A percentile compares a stretch with the other conserved stretches of the same genome.
phyloP scores from a whole-genome alignment of 1,140 invertebrate genomes.

The Ruditapes philippinarum region DNA sequence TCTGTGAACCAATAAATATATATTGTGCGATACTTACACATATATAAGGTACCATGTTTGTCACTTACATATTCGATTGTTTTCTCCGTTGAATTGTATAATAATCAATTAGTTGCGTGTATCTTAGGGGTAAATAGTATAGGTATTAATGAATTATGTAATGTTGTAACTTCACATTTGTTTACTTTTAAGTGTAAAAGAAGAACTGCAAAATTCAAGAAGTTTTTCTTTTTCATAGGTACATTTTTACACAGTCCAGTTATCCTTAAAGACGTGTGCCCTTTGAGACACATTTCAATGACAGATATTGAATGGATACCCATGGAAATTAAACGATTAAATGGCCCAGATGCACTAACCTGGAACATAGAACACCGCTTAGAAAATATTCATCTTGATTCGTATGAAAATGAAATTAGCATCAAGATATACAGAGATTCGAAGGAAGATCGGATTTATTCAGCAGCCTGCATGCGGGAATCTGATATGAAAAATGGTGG shows the following conservation, averaged over 20 bases:
- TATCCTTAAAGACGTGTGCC: slow-evolving; percentile 64
- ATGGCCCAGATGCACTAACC: slow-evolving; percentile 61
- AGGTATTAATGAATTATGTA: no score
- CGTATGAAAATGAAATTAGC: slow-evolving; percentile 50
- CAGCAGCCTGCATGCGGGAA: slow-evolving; percentile 68
- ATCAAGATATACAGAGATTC: slow-evolving; percentile 72
- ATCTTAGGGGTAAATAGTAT: no score
- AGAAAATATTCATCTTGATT: slow-evolving; percentile 59
- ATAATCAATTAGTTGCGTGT: no score
- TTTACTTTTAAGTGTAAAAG: no score
- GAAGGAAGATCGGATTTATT: slow-evolving; percentile 58
- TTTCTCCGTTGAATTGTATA: no score
- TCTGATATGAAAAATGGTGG: slow-evolving; percentile 74
- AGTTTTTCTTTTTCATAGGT: no score
- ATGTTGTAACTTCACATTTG: no score
- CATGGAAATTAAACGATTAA: slow-evolving; percentile 5
- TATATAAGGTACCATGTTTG: no score
- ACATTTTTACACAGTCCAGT: slow-evolving; percentile 71
- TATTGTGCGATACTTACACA: no score
- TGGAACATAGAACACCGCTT: slow-evolving; percentile 65
- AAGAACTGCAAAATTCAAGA: no score
- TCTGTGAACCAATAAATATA: no score
- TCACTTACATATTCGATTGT: no score
- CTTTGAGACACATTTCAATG: slow-evolving; percentile 65
- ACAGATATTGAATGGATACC: slow-evolving; percentile 63